Percentiles rank a stretch among this genome's conserved stretches.
Evolutionary conservation across 2,797 vertebrate genomes (phyloP).

Genomic region (Nyctibius grandis): DNA sequence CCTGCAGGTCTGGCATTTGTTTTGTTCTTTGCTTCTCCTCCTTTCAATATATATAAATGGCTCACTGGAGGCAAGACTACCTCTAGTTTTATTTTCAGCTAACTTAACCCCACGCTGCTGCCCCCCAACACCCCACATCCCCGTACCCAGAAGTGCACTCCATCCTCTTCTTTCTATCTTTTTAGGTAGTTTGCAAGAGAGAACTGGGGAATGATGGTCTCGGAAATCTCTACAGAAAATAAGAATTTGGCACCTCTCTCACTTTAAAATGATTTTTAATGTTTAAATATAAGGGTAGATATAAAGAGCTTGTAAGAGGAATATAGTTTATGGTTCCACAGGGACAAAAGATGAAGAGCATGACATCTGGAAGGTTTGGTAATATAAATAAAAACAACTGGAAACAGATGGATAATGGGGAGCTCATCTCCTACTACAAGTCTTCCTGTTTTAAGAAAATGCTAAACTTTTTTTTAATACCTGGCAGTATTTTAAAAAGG

Average conservation of each 20-base stretch:
- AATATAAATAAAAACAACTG: slow-evolving; percentile 48
- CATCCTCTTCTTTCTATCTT: not conserved
- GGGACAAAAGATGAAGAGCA: slow-evolving; percentile 1
- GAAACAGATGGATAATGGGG: slow-evolving; percentile 64
- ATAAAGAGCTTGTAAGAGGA: slow-evolving; percentile 14
- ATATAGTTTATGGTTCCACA: not conserved
- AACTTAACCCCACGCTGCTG: not conserved
- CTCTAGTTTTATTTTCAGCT: slow-evolving; percentile 35
- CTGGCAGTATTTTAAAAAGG: slow-evolving; percentile 32
- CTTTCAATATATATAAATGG: not conserved
- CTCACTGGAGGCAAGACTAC: slow-evolving; percentile 8
- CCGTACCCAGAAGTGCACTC: not conserved
- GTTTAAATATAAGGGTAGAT: not conserved
- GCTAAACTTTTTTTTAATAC: slow-evolving; percentile 7
- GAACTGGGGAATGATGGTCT: not conserved
- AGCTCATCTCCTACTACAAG: slow-evolving; percentile 51
- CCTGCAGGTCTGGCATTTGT: slow-evolving; percentile 33
- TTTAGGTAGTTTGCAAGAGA: not conserved
- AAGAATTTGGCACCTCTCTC: not conserved
- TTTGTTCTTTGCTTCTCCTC: slow-evolving; percentile 18
- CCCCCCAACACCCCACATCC: not conserved
- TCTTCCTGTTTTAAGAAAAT: slow-evolving; percentile 49
- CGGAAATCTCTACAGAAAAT: slow-evolving; percentile 4
- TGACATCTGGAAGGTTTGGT: slow-evolving; percentile 60
- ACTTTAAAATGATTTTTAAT: not conserved